Conservation (phyloP, 2,113 vertebrate genomes). For the Meleagris gallopavo region DNA sequence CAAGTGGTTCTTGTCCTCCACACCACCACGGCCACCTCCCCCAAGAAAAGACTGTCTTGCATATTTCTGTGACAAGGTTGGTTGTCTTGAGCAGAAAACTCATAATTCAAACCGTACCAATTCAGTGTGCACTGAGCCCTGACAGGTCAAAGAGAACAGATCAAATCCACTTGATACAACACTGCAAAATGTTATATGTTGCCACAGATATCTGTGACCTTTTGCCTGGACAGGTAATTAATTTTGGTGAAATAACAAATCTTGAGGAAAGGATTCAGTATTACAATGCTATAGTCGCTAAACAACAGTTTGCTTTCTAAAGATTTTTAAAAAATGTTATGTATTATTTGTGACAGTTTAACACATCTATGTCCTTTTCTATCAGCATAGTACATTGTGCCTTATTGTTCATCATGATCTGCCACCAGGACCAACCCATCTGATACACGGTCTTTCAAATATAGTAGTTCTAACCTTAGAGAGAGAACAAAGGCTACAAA, state of each 20-base stretch:
- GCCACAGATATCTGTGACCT: background rate
- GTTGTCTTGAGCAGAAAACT: background rate
- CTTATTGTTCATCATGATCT: background rate
- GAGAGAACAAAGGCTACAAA: background rate
- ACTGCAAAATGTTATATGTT: background rate
- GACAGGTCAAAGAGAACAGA: conserved; percentile 11
- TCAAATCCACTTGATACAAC: background rate
- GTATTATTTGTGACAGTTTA: conserved; percentile 16
- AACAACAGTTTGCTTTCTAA: conserved; percentile 14
- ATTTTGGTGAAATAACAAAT: background rate
- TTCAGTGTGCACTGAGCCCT: background rate
- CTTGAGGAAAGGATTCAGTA: background rate
- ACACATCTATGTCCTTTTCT: background rate
- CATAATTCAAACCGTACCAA: background rate
- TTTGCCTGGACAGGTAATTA: background rate
- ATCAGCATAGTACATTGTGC: background rate
- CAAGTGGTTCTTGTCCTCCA: background rate
- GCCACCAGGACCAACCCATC: background rate
- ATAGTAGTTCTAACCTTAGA: background rate
- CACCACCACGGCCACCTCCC: background rate
- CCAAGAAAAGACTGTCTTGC: background rate
- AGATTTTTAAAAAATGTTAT: background rate
- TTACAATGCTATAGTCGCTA: background rate
- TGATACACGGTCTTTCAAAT: background rate
- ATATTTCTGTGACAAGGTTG: background rate